Percentiles rank a stretch among this genome's conserved stretches.
Conservation (phyloP, 2,797 vertebrate genomes). For the Nannoperca australis region DNA sequence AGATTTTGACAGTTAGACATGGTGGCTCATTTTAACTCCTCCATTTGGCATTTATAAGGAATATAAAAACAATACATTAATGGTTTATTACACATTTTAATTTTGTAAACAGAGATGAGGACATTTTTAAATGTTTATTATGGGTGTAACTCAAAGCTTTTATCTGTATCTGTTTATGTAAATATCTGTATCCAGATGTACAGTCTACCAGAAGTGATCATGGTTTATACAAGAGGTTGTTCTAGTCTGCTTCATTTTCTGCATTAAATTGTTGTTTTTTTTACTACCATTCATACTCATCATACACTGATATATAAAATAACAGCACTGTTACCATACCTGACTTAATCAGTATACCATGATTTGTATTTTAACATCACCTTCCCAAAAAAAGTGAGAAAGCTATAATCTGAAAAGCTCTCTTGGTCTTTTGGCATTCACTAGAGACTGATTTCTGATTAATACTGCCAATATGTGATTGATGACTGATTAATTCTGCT, state of each 20-base stretch:
- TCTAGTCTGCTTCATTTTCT: not conserved
- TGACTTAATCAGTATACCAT: not conserved
- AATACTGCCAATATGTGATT: not conserved
- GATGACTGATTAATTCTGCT: not conserved
- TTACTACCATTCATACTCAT: not conserved
- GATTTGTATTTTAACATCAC: not conserved
- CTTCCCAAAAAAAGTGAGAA: not conserved
- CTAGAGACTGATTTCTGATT: not conserved
- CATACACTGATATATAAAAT: not conserved
- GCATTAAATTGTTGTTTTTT: not conserved
- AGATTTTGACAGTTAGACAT: not conserved
- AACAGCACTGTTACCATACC: not conserved
- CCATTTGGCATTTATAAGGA: not conserved
- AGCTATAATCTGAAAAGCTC: not conserved
- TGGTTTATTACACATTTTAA: not conserved
- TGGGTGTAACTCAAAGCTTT: not conserved
- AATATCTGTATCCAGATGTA: not conserved
- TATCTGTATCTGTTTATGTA: not conserved
- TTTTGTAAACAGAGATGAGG: not conserved
- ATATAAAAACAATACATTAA: not conserved
- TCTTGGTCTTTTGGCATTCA: not conserved
- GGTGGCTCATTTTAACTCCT: not conserved
- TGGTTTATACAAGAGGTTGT: not conserved
- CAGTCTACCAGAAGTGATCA: not conserved
- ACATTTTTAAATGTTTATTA: not conserved